Percentiles rank a stretch among this genome's conserved stretches.
Evolutionary conservation across 1,140 invertebrate genomes (phyloP).

Genomic region (Drosophila teissieri): DNA sequence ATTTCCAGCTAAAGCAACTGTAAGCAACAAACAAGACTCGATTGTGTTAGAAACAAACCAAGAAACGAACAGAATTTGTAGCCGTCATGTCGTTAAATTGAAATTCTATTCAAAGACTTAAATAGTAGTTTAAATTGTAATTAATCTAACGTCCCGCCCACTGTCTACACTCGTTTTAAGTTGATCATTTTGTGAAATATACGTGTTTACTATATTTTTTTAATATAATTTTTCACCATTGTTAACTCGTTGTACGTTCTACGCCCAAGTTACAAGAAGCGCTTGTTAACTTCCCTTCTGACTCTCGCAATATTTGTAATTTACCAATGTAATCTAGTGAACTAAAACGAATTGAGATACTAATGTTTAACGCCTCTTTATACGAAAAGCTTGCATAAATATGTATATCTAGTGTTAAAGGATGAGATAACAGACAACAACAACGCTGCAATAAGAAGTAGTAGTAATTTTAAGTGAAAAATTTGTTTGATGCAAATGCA

Average conservation of each 20-base stretch:
- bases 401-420: constrained; percentile 64
- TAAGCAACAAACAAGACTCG: constrained; percentile 64
- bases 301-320: constrained; percentile 69
- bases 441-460: constrained; percentile 58
- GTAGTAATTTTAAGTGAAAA: constrained; percentile 51
- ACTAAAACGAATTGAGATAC: constrained; percentile 60
- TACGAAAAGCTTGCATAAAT: constrained; percentile 44
- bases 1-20: constrained; percentile 68
- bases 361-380: constrained; percentile 66
- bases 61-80: constrained; percentile 44
- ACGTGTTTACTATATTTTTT: constrained; percentile 50
- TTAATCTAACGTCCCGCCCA: constrained; percentile 50
- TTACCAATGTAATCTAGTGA: constrained; percentile 63
- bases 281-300: constrained; percentile 46
- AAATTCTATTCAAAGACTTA: constrained; percentile 72
- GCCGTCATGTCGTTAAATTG: constrained; percentile 35
- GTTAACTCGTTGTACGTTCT: constrained; percentile 79
- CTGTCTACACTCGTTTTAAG: constrained; percentile 58
- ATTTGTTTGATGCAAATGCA: constrained; percentile 43
- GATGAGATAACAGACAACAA: constrained; percentile 14
- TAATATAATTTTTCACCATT: constrained; percentile 42
- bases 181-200: constrained; percentile 40
- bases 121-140: constrained; percentile 64
- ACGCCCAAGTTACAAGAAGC: constrained; percentile 55
- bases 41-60: constrained; percentile 58